Evolutionary conservation across 64 coral and sea anemone genomes (phyloP), one percentile per base, ranked within the genome.

Genomic region (Cladopsammia gracilis): DNA sequence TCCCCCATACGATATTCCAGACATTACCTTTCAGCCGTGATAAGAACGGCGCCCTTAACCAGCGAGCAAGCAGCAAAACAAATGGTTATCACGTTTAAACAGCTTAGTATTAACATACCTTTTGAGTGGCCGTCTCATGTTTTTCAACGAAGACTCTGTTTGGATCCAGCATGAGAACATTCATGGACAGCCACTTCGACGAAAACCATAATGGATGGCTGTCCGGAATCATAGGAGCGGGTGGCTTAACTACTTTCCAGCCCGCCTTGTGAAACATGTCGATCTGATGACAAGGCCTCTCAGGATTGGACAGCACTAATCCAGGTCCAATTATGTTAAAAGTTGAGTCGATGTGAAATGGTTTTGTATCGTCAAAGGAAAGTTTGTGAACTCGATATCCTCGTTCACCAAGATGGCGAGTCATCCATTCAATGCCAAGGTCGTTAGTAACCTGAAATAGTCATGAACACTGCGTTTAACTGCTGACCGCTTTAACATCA

Each of bases 291-390:
- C 97, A 98, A 7, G 97, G 97, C 11, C 94, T 82, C n/a, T 93
- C 90, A 69, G 97, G 97, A 54, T 98, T 98, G 4, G 90, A 90
- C 44, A 98, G 65, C 3, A 96, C 97, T 75, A 98, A 70, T 25
- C 97, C 97, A 6, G 97, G 97, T 50, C 97, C 97, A 69, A 98
- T 98, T 58, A 96, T 88, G 82, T 98, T 98, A 82, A 98, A 96
- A 3, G 97, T 93, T 23, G 94, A 90, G 25, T 98, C 97, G 51
- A 98, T 98, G 24, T 98, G 97, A 94, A 96, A 93, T 0, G 97
- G 97, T 64, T 98, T 96, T 3, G 94, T 94, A 76, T 98, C 97
- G 15, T 93, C 82, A 72, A 98, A 98, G 10, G 87, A 91, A 14
- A 94, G 47, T 2, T 82, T 81, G 52, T 98, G 94, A 13, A 96